Evolutionary conservation across 1,140 invertebrate genomes (phyloP).

Genomic region (Euura saliciscinereae): DNA sequence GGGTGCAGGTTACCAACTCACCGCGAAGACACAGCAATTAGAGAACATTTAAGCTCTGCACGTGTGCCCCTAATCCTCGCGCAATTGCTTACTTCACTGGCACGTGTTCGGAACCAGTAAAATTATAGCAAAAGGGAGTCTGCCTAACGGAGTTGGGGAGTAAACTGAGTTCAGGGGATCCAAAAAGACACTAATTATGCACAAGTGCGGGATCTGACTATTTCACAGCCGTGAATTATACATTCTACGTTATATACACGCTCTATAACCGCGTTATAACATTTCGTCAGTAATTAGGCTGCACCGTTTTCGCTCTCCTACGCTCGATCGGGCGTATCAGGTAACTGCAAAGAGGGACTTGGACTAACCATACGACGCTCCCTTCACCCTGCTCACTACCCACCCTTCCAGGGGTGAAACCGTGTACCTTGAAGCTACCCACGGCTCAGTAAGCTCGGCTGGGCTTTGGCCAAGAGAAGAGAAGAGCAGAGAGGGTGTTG

Average conservation of each 20-base stretch:
- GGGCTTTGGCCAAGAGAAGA: background rate
- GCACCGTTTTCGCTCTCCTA: conserved; percentile 3
- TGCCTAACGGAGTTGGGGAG: no score
- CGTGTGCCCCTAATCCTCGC: background rate
- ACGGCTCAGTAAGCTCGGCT: background rate
- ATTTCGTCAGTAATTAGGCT: no score
- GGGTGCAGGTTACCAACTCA: background rate
- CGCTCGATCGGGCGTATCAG: conserved; percentile 1
- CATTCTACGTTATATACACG: no score
- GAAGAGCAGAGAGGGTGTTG: no score
- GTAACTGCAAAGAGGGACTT: conserved; percentile 4
- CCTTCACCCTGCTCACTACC: background rate
- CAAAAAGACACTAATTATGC: background rate
- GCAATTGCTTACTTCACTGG: background rate
- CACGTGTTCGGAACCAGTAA: background rate
- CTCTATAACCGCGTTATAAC: no score
- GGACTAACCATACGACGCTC: background rate
- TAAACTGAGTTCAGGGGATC: background rate
- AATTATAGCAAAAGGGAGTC: background rate
- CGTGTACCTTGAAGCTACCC: background rate
- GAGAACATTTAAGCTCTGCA: background rate
- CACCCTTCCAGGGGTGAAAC: background rate
- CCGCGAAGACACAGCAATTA: conserved; percentile 6
- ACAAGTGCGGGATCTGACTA: background rate
- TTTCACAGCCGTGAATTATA: no score